Evolutionary conservation across 2,888 invertebrate genomes (phyloP).

Genomic region (Aphidoletes aphidimyza): DNA sequence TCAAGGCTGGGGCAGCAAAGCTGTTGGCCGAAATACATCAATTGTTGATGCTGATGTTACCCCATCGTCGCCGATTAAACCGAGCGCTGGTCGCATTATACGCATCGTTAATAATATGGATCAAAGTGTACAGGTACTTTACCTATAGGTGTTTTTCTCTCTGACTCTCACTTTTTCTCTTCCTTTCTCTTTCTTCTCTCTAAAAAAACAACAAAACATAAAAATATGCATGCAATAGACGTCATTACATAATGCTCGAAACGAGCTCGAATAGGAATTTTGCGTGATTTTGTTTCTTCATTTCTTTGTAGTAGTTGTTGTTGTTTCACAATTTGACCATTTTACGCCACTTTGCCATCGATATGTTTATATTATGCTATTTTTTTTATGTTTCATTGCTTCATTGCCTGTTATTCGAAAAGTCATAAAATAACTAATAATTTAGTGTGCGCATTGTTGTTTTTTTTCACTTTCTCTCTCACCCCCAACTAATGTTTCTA

Average conservation of each 20-base stretch:
- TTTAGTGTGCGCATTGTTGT: no score
- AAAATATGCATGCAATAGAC: constrained; percentile 30
- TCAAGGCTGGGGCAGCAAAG: constrained; percentile 73
- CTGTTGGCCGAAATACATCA: constrained; percentile 82
- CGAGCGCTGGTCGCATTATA: constrained; percentile 86
- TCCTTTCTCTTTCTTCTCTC: no score
- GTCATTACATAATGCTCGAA: neutral
- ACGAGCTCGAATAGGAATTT: neutral
- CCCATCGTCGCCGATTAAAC: constrained; percentile 75
- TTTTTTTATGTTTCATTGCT: neutral
- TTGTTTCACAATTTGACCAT: no score
- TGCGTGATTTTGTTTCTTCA: neutral
- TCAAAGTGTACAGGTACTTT: constrained; percentile 85
- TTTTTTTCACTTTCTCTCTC: no score
- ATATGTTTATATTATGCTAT: no score
- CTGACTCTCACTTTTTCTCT: no score
- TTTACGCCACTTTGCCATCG: no score
- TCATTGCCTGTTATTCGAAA: neutral
- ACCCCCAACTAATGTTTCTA: no score
- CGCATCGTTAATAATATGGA: constrained; percentile 94
- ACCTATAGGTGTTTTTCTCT: no score
- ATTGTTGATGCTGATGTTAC: constrained; percentile 82
- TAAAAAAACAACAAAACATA: no score
- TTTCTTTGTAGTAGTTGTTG: constrained; percentile 57
- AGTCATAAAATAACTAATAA: neutral